Conservation (phyloP, 2,113 vertebrate genomes). For the Protobothrops flavoviridis region DNA sequence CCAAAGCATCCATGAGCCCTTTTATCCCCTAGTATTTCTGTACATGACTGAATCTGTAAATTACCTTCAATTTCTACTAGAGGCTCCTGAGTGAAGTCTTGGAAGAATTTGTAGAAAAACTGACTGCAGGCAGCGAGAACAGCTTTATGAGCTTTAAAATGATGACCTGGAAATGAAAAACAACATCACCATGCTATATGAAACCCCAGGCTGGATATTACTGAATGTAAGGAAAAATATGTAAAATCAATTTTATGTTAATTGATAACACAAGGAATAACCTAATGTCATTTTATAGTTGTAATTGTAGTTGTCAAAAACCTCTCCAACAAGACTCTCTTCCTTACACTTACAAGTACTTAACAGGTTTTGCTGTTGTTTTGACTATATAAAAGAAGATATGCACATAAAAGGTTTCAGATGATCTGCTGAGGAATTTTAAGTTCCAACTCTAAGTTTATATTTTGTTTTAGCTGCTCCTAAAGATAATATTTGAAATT, state of each 20-base stretch:
- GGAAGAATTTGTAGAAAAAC: conserved; percentile 98
- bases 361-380: not conserved
- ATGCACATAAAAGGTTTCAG: not conserved
- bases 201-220: not conserved
- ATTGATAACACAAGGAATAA: not conserved
- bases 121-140: conserved; percentile 97
- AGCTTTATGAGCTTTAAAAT: conserved; percentile 98
- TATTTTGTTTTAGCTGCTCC: not conserved
- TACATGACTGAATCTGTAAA: not conserved
- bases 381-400: not conserved
- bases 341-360: not conserved
- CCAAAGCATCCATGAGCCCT: not conserved
- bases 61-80: conserved; percentile 98
- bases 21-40: not conserved
- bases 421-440: not conserved
- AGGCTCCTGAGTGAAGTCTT: conserved; percentile 95
- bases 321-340: not conserved
- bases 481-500: not conserved
- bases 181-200: not conserved
- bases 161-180: conserved; percentile 78
- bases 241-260: not conserved
- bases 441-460: not conserved
- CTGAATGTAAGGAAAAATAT: not conserved
- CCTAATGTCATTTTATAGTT: no score
- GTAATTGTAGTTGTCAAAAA: not conserved